Conservation (phyloP, 1,140 invertebrate genomes). For the Drosophila micromelanica region DNA sequence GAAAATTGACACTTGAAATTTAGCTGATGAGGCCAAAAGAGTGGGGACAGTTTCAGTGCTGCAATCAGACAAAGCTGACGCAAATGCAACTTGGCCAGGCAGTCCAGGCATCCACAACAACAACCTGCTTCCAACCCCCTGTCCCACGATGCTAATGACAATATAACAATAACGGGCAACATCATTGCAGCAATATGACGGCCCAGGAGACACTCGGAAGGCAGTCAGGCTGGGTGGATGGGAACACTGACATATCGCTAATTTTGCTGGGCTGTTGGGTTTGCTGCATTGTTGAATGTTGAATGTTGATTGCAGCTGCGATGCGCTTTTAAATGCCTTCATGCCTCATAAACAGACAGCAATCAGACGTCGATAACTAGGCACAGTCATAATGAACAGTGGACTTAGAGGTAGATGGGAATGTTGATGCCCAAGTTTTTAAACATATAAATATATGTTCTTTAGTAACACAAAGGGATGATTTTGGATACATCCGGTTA, state of each 20-base stretch:
- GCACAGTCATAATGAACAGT: conserved; percentile 46
- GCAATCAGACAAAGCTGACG: conserved; percentile 73
- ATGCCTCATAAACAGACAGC: conserved; percentile 71
- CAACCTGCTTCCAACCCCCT: conserved; percentile 8
- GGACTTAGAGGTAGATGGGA: neutral
- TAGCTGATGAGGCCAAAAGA: conserved; percentile 24
- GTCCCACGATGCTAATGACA: conserved; percentile 64
- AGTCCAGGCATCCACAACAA: neutral
- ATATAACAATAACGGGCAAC: conserved; percentile 74
- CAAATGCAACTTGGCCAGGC: conserved; percentile 47
- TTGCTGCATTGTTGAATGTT: conserved; percentile 39
- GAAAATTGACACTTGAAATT: conserved; percentile 81
- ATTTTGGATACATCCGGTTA: too few relatives aligned
- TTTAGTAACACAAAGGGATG: neutral
- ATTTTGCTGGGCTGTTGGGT: conserved; percentile 43
- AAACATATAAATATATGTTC: too few relatives aligned
- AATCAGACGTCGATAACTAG: conserved; percentile 64
- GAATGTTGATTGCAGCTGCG: conserved; percentile 48
- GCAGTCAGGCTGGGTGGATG: neutral
- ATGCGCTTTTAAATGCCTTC: conserved; percentile 75
- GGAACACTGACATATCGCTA: conserved; percentile 61
- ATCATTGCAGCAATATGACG: conserved; percentile 72
- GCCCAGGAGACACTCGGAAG: conserved; percentile 20
- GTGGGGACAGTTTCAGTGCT: conserved; percentile 37
- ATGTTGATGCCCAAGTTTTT: neutral